A percentile compares a stretch with the other conserved stretches of the same genome.
Evolutionary conservation across 1,140 invertebrate genomes (phyloP).

Genomic region (Neodiprion fabricii): DNA sequence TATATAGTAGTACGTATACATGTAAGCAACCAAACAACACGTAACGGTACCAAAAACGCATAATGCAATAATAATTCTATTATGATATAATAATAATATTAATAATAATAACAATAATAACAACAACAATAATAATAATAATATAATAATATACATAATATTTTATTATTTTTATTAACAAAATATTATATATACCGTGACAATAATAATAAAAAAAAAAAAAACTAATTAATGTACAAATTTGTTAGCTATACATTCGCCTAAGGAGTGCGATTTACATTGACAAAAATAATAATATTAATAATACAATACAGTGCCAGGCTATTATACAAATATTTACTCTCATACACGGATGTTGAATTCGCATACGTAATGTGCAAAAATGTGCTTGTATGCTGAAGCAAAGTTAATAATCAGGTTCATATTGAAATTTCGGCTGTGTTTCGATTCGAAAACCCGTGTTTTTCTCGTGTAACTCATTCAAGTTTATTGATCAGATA

Average conservation of each 20-base stretch:
- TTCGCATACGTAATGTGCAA: not conserved
- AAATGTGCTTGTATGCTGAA: not conserved
- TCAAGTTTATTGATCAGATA: too few species aligned
- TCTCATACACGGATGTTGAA: not conserved
- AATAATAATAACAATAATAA: conserved; percentile 36
- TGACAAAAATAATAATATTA: not conserved
- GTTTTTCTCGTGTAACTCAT: too few species aligned
- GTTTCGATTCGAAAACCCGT: not conserved
- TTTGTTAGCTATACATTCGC: conserved; percentile 57
- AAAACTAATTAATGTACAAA: conserved; percentile 64
- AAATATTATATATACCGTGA: conserved; percentile 59
- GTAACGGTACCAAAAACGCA: conserved; percentile 63
- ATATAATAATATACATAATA: conserved; percentile 60
- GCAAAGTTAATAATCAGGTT: not conserved
- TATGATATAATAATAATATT: conserved; percentile 56
- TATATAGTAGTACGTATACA: too few species aligned
- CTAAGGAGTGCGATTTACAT: conserved; percentile 36
- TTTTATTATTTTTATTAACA: conserved; percentile 64
- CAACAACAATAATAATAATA: conserved; percentile 25
- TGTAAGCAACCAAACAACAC: conserved; percentile 37
- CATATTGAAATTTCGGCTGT: not conserved
- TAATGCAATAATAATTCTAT: conserved; percentile 62
- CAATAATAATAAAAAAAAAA: conserved; percentile 49
- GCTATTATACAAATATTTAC: not conserved
- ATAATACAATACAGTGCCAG: not conserved